phyloP scores from a whole-genome alignment of 2,113 vertebrate genomes.

The Calidris pugnax region DNA sequence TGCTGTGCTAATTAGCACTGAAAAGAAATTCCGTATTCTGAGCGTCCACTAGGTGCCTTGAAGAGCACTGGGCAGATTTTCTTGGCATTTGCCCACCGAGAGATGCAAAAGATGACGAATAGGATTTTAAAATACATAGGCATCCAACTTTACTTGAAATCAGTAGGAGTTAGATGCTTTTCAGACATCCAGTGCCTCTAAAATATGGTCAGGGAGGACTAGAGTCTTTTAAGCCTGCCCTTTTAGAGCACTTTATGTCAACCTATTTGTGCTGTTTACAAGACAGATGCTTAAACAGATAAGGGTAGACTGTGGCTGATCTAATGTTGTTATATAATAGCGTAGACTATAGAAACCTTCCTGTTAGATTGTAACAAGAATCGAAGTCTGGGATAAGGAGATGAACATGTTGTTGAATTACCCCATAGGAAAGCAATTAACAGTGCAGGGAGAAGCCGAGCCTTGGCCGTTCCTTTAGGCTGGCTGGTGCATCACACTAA shows the following conservation, averaged over 20 bases:
- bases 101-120: neutral
- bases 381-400: neutral
- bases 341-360: neutral
- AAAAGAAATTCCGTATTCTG: neutral
- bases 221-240: constrained; percentile 4
- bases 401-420: accelerated
- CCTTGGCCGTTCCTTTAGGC: neutral
- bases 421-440: neutral
- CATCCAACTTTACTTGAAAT: neutral
- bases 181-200: neutral
- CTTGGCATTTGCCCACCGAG: neutral
- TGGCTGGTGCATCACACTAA: neutral
- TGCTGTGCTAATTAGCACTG: neutral
- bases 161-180: neutral
- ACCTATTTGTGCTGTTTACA: neutral
- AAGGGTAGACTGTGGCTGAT: neutral
- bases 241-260: neutral
- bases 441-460: neutral
- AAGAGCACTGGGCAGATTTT: neutral
- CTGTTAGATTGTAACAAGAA: neutral
- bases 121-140: neutral
- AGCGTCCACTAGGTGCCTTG: neutral
- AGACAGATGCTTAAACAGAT: neutral
- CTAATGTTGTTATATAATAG: neutral
- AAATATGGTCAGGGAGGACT: neutral